phyloP scores from a whole-genome alignment of 2,797 vertebrate species.

The Phyllotis vaccarum region DNA sequence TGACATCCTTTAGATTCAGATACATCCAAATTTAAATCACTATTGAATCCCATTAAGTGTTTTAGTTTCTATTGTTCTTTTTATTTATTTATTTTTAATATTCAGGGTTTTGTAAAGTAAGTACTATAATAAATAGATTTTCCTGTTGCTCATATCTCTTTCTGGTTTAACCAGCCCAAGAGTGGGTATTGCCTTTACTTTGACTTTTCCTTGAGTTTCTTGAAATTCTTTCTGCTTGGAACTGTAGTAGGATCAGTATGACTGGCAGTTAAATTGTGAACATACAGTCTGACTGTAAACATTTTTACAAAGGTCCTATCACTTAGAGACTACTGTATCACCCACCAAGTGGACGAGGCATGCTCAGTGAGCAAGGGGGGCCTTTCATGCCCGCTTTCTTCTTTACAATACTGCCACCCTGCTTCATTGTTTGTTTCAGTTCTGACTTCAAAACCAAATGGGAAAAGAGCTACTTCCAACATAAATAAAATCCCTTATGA shows the following conservation, averaged over 20 bases:
- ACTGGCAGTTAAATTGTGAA: constrained; percentile 13
- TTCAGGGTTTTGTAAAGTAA: background rate
- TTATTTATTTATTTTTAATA: background rate
- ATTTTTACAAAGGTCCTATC: background rate
- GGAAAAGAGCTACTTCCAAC: background rate
- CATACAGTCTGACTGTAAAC: background rate
- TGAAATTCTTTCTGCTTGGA: background rate
- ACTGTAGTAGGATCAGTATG: background rate
- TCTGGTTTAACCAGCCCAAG: background rate
- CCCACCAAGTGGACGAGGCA: background rate
- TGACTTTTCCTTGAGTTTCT: constrained; percentile 1
- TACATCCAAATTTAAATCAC: background rate
- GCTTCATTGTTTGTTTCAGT: constrained; percentile 9
- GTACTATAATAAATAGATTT: background rate
- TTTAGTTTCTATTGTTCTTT: background rate
- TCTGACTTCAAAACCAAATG: constrained; percentile 14
- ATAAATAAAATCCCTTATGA: background rate
- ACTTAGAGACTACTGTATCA: background rate
- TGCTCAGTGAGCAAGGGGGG: background rate
- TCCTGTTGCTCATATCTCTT: background rate
- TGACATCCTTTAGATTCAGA: background rate
- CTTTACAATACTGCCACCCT: background rate
- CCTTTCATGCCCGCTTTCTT: background rate
- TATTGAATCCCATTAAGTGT: background rate
- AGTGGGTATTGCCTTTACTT: background rate